These are phyloP conservation scores for Carduelis carduelis DNA, from an alignment of 2,797 vertebrate species.

Conservation along the genomic window DNA sequence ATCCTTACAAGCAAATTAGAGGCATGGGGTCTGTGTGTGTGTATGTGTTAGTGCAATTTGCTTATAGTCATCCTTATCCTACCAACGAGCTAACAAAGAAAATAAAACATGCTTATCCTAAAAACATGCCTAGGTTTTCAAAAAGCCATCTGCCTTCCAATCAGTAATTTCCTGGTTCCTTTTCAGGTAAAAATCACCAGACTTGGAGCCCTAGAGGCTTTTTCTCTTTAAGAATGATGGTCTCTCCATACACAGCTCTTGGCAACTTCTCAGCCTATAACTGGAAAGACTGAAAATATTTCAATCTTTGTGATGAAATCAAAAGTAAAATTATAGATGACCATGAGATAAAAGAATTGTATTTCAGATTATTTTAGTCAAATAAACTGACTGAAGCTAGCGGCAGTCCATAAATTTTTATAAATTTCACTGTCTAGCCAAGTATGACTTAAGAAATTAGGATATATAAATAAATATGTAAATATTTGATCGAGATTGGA, in stretches of 20 bases:
- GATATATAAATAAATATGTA: background rate
- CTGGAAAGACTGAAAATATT: background rate
- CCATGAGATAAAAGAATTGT: background rate
- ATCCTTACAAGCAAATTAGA: background rate
- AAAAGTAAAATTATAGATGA: background rate
- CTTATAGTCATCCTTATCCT: background rate
- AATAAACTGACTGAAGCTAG: background rate
- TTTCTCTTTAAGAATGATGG: background rate
- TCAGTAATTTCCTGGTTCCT: background rate
- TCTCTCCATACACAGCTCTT: background rate
- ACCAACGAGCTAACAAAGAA: background rate
- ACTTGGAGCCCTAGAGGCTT: background rate
- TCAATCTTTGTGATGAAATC: background rate
- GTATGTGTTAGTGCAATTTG: background rate
- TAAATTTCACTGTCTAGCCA: background rate
- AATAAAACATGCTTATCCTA: background rate
- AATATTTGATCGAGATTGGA: background rate
- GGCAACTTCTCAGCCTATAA: background rate
- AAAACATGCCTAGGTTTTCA: background rate
- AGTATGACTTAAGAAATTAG: background rate
- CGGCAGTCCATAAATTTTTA: background rate
- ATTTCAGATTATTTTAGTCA: background rate
- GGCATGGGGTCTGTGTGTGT: accelerated
- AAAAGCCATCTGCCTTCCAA: background rate
- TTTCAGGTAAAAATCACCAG: background rate